Conservation (phyloP, 2,113 vertebrate species). For the Rhinolophus ferrumequinum region DNA sequence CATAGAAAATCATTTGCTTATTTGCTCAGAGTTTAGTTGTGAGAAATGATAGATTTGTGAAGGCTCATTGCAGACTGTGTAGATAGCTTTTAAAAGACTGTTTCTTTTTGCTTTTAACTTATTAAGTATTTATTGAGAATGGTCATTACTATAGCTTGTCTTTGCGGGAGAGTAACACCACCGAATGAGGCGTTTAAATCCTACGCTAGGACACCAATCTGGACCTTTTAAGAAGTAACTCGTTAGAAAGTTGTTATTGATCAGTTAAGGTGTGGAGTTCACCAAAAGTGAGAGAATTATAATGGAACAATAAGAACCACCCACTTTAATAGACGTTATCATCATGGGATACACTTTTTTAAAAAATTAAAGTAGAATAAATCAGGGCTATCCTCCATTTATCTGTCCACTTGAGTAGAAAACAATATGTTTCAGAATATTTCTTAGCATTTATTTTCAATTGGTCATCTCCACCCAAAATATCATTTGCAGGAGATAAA, state of each 20-base stretch:
- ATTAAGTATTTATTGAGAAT: not conserved
- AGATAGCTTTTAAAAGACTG: not conserved
- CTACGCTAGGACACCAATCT: fast-evolving
- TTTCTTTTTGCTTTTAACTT: not conserved
- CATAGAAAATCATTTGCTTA: not conserved
- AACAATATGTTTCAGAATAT: not conserved
- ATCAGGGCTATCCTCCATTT: not conserved
- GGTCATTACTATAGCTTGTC: not conserved
- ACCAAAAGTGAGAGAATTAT: constrained; percentile 18
- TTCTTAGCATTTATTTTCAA: constrained; percentile 57
- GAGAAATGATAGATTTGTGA: not conserved
- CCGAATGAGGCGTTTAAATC: not conserved
- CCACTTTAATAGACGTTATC: not conserved
- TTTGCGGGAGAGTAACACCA: constrained; percentile 20
- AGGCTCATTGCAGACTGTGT: not conserved
- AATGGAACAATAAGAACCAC: not conserved
- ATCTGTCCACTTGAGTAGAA: not conserved
- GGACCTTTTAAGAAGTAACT: constrained; percentile 46
- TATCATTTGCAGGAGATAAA: constrained; percentile 54
- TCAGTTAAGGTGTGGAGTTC: not conserved
- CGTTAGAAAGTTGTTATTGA: not conserved
- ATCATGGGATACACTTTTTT: not conserved
- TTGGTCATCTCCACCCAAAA: not conserved
- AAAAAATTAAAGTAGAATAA: not conserved
- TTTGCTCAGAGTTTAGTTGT: not conserved